A percentile compares a stretch with the other conserved stretches of the same genome.
phyloP scores from a whole-genome alignment of 2,113 vertebrate genomes.

The Chlorodrepanis virens region DNA sequence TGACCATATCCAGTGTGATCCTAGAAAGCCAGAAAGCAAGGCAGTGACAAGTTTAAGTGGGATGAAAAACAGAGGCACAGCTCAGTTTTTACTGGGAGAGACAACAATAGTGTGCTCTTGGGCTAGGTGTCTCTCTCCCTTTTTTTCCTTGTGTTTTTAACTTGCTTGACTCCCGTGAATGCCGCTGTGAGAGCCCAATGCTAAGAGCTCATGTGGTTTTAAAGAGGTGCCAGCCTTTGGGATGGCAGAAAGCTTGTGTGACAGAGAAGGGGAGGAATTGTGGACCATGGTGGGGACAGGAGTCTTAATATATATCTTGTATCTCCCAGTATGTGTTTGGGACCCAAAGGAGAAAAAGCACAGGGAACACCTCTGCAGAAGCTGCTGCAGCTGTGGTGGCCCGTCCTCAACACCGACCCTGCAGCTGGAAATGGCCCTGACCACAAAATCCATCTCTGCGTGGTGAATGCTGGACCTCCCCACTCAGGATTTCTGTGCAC shows the following conservation, averaged over 20 bases:
- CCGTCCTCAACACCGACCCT: not conserved
- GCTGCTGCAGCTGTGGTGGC: not conserved
- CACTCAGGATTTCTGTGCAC: not conserved
- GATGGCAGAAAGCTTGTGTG: not conserved
- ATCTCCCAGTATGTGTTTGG: not conserved
- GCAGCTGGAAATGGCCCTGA: not conserved
- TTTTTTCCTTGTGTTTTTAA: not conserved
- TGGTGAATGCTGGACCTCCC: fast-evolving
- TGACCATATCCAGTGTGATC: not conserved
- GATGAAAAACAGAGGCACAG: not conserved
- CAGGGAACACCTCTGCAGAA: not conserved
- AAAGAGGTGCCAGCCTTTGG: not conserved
- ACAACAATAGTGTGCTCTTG: not conserved
- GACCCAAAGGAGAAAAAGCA: not conserved
- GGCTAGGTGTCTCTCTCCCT: not conserved
- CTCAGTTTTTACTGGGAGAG: not conserved
- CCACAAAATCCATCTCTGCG: not conserved
- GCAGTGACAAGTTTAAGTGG: not conserved
- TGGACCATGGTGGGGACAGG: not conserved
- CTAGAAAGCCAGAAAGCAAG: not conserved
- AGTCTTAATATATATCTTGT: not conserved
- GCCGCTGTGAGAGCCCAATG: not conserved
- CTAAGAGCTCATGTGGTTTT: not conserved
- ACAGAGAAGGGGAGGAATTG: not conserved
- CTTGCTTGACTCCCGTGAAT: not conserved